These are phyloP conservation scores for Haemorhous mexicanus DNA, from an alignment of 2,113 vertebrate species.

Conservation along the genomic window DNA sequence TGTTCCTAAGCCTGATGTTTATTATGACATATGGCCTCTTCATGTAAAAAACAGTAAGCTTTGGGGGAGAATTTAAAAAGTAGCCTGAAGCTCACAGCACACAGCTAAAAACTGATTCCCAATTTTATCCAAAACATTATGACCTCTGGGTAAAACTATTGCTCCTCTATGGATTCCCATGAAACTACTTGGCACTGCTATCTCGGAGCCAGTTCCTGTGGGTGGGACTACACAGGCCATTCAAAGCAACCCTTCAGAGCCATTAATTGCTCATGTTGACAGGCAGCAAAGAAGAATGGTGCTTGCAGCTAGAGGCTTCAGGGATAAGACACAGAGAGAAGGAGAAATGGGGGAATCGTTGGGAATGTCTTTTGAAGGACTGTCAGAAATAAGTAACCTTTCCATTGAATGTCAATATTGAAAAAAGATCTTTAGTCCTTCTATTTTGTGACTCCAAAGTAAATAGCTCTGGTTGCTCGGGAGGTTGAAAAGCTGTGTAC, in stretches of 20 bases:
- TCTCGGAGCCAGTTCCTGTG: neutral
- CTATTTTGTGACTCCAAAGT: neutral
- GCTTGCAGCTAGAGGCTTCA: conserved; percentile 15
- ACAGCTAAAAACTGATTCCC: conserved; percentile 22
- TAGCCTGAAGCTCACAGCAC: neutral
- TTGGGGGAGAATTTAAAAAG: conserved; percentile 55
- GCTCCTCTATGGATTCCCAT: neutral
- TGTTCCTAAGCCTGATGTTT: conserved; percentile 47
- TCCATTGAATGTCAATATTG: neutral
- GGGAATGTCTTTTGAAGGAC: neutral
- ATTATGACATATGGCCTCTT: conserved; percentile 44
- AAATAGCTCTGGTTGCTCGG: neutral
- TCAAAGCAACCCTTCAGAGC: neutral
- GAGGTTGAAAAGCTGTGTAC: neutral
- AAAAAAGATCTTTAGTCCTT: neutral
- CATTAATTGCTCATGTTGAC: conserved; percentile 32
- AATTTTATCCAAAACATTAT: conserved; percentile 57
- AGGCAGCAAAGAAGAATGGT: neutral
- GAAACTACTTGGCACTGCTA: neutral
- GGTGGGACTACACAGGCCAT: neutral
- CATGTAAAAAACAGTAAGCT: conserved; percentile 54
- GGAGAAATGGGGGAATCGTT: neutral
- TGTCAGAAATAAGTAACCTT: neutral
- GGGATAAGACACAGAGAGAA: neutral
- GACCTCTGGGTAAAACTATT: conserved; percentile 13